Percentiles rank a stretch among this genome's conserved stretches.
Conservation (phyloP, 2,113 vertebrate species). For the Cynoglossus semilaevis region DNA sequence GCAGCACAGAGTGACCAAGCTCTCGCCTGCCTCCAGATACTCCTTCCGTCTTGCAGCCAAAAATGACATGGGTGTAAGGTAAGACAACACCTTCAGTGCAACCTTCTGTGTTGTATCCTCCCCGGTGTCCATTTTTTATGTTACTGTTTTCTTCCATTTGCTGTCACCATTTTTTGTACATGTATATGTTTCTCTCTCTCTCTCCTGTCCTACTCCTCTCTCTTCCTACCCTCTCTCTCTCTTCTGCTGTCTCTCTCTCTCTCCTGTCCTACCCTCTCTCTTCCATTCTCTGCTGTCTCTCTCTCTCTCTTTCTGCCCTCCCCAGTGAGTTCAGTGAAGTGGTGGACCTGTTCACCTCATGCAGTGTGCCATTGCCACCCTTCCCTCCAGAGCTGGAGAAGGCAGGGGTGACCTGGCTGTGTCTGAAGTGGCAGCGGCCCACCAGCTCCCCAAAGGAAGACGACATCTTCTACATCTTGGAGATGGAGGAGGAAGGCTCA, state of each 20-base stretch:
- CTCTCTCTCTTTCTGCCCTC: slow-evolving; percentile 49
- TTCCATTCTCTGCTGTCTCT: slow-evolving; percentile 1
- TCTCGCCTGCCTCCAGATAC: slow-evolving; percentile 91
- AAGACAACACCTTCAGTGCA: not conserved
- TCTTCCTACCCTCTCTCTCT: slow-evolving; percentile 7
- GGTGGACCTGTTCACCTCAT: slow-evolving; percentile 94
- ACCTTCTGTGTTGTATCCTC: not conserved
- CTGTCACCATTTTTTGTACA: slow-evolving; percentile 41
- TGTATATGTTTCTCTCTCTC: slow-evolving; percentile 16
- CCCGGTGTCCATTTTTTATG: slow-evolving; percentile 45
- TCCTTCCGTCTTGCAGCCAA: slow-evolving; percentile 94
- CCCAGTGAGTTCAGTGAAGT: slow-evolving; percentile 93
- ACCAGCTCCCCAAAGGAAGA: slow-evolving; percentile 91
- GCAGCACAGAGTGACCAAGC: slow-evolving; percentile 92
- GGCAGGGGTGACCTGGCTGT: slow-evolving; percentile 90
- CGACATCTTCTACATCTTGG: slow-evolving; percentile 90
- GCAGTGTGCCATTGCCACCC: slow-evolving; percentile 91
- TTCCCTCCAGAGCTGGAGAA: slow-evolving; percentile 86
- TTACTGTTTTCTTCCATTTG: slow-evolving; percentile 38
- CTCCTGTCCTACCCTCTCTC: slow-evolving; percentile 38
- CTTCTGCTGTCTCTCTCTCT: slow-evolving; percentile 54
- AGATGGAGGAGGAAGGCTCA: slow-evolving; percentile 97
- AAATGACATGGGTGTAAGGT: slow-evolving; percentile 95
- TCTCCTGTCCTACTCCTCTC: slow-evolving; percentile 37
- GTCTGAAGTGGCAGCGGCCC: slow-evolving; percentile 91